phyloP scores from a whole-genome alignment of 2,113 vertebrate species.

The Platichthys flesus region DNA sequence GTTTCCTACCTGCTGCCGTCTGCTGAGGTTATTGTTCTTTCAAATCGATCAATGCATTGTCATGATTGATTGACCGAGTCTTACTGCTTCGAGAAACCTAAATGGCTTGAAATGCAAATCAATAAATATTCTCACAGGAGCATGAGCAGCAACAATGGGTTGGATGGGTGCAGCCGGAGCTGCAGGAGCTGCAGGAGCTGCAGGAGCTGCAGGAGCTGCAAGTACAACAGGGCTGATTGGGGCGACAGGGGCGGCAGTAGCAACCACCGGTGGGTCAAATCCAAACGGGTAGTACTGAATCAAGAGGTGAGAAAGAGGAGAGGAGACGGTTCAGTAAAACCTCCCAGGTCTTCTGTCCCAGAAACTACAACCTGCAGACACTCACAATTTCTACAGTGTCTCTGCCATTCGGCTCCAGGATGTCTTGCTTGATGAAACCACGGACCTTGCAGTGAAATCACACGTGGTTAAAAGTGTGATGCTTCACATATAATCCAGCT shows the following conservation, averaged over 20 bases:
- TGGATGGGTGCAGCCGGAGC: background rate
- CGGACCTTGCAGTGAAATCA: constrained; percentile 47
- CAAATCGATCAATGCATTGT: background rate
- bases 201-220: constrained; percentile 12
- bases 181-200: background rate
- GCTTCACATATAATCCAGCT: background rate
- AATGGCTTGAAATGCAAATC: background rate
- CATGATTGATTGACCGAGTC: background rate
- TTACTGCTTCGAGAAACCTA: background rate
- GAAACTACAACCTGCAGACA: constrained; percentile 5
- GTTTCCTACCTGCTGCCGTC: background rate
- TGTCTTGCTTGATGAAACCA: constrained; percentile 73
- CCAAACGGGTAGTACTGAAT: constrained; percentile 60
- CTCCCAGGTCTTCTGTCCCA: background rate
- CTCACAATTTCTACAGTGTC: constrained; percentile 65
- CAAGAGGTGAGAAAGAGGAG: background rate
- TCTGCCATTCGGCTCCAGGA: constrained; percentile 41
- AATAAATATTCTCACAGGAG: constrained; percentile 34
- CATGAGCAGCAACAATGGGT: background rate
- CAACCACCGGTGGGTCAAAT: constrained; percentile 23
- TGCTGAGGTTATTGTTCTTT: background rate
- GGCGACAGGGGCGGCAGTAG: constrained; percentile 14
- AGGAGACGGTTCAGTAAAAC: background rate
- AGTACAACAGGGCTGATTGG: background rate
- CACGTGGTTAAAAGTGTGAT: constrained; percentile 5